phyloP scores from a whole-genome alignment of 2,113 vertebrate species.

The Saiga tatarica region DNA sequence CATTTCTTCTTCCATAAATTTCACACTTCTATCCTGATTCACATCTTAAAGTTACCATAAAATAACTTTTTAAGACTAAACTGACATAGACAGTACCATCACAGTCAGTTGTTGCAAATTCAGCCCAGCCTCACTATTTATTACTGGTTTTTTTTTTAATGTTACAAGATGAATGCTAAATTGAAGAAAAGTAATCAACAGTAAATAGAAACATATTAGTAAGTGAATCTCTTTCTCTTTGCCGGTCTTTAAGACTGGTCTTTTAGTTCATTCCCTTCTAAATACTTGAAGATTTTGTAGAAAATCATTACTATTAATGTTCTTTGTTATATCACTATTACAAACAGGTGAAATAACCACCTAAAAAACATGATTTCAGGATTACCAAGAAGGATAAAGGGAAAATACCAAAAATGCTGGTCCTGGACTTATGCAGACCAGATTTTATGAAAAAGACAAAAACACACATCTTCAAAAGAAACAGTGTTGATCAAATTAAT shows the following conservation, averaged over 20 bases:
- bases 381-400: neutral
- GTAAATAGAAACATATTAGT: neutral
- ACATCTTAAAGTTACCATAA: neutral
- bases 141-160: neutral
- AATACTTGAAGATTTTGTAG: neutral
- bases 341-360: neutral
- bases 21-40: neutral
- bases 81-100: neutral
- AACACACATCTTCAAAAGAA: neutral
- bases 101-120: neutral
- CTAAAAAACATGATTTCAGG: neutral
- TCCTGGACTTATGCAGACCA: neutral
- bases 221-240: neutral
- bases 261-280: neutral
- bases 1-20: neutral
- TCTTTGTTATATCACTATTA: neutral
- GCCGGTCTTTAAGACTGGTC: neutral
- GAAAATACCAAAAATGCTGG: neutral
- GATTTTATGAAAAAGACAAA: neutral
- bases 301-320: neutral
- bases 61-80: neutral
- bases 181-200: neutral
- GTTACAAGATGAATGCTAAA: neutral
- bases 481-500: neutral
- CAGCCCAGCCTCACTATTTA: neutral